Evolutionary conservation across 2,888 invertebrate genomes (phyloP).

Genomic region (Lasius fuliginosus): DNA sequence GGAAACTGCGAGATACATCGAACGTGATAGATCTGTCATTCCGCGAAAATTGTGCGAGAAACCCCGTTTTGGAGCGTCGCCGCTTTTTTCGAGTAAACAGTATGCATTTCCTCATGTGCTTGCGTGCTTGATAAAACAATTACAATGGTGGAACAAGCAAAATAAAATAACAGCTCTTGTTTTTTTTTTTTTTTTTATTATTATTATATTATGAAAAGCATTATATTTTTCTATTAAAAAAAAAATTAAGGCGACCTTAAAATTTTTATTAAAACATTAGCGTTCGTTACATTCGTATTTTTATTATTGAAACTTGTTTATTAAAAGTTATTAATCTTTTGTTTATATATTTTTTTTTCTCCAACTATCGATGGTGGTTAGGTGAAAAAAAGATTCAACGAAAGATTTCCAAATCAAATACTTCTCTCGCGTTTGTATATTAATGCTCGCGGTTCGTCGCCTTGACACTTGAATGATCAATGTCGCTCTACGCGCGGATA

Average conservation of each 20-base stretch:
- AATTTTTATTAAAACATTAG: too few species aligned
- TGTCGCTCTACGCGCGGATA: not conserved
- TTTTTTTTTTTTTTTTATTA: too few species aligned
- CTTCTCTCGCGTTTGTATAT: not conserved
- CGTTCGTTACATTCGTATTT: too few species aligned
- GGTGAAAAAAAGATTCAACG: not conserved
- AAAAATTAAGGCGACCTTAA: too few species aligned
- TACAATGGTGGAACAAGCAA: too few species aligned
- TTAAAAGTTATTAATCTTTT: not conserved
- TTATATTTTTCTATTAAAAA: too few species aligned
- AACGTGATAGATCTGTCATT: conserved; percentile 16
- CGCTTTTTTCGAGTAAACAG: too few species aligned
- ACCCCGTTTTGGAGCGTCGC: too few species aligned
- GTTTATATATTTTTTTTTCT: not conserved
- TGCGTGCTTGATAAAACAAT: too few species aligned
- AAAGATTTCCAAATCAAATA: not conserved
- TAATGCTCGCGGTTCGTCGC: not conserved
- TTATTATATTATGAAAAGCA: not conserved
- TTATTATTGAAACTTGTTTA: not conserved
- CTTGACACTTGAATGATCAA: conserved; percentile 10
- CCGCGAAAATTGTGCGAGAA: not conserved
- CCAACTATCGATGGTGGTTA: not conserved
- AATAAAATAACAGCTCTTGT: too few species aligned
- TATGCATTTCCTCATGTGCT: too few species aligned
- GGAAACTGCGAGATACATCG: conserved; percentile 36